Evolutionary conservation across 2,797 vertebrate species (phyloP).

Genomic region (Cichlasoma orientale): DNA sequence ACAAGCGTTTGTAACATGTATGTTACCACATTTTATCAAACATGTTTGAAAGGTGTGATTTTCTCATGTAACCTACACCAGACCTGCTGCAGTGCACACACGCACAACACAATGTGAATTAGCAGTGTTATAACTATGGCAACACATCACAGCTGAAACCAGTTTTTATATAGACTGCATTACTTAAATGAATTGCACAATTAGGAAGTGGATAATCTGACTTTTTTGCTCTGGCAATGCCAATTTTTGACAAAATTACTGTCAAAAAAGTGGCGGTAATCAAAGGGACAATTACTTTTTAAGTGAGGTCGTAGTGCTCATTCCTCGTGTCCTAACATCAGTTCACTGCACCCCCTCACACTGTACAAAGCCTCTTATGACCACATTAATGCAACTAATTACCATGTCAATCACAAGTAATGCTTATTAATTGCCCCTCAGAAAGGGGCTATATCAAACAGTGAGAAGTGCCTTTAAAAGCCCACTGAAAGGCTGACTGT

Average conservation of each 20-base stretch:
- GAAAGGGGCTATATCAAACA: slow-evolving; percentile 80
- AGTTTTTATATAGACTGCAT: slow-evolving; percentile 14
- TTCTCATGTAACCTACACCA: background rate
- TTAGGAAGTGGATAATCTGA: slow-evolving; percentile 53
- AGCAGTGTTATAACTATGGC: slow-evolving; percentile 3
- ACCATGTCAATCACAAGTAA: slow-evolving; percentile 86
- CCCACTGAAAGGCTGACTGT: slow-evolving; percentile 79
- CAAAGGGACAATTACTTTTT: slow-evolving; percentile 78
- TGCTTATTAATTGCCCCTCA: slow-evolving; percentile 86
- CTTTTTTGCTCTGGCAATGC: slow-evolving; percentile 50
- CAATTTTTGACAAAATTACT: slow-evolving; percentile 70
- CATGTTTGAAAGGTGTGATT: background rate
- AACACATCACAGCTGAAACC: slow-evolving; percentile 15
- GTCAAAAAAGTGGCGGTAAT: slow-evolving; percentile 69
- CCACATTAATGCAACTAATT: slow-evolving; percentile 86
- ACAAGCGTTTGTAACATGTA: too few species aligned
- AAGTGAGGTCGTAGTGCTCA: slow-evolving; percentile 75
- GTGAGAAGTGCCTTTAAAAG: slow-evolving; percentile 81
- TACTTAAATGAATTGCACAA: slow-evolving; percentile 27
- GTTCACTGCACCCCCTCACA: slow-evolving; percentile 59
- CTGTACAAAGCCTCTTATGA: slow-evolving; percentile 82
- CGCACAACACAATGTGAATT: slow-evolving; percentile 4
- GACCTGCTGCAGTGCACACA: background rate
- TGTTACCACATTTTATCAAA: background rate
- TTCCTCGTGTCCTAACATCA: slow-evolving; percentile 60